Conservation (phyloP, 2,797 vertebrate species). For the Enteromius treurensis region DNA sequence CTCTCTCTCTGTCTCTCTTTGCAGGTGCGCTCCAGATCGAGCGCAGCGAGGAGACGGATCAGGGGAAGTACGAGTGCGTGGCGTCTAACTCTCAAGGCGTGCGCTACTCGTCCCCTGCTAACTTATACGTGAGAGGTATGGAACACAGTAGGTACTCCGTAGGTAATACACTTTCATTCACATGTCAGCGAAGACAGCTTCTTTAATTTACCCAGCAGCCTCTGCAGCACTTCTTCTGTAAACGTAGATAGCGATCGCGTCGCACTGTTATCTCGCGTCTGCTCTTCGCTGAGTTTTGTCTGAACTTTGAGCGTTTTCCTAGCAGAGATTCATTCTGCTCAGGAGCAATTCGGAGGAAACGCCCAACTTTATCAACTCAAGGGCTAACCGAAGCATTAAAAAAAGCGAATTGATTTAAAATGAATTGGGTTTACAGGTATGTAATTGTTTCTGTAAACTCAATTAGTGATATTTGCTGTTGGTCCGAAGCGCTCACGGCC, state of each 20-base stretch:
- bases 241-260: background rate
- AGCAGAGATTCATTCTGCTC: background rate
- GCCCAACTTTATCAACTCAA: background rate
- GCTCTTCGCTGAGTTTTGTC: background rate
- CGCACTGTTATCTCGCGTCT: background rate
- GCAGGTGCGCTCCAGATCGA: constrained; percentile 96
- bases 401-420: constrained; percentile 52
- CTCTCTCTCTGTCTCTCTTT: constrained; percentile 36
- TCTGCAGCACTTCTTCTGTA: constrained; percentile 16
- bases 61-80: constrained; percentile 98
- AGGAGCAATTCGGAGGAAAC: background rate
- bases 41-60: constrained; percentile 97
- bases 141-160: constrained; percentile 66
- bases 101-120: constrained; percentile 96
- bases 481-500: constrained; percentile 44
- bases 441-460: constrained; percentile 57
- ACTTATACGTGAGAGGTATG: constrained; percentile 99
- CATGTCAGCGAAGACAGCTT: constrained; percentile 25
- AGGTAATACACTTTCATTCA: constrained; percentile 48
- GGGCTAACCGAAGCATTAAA: constrained; percentile 38
- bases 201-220: constrained; percentile 12
- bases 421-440: constrained; percentile 43
- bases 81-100: constrained; percentile 96
- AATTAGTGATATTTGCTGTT: constrained; percentile 53
- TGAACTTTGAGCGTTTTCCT: background rate